Evolutionary conservation across 2,888 invertebrate species (phyloP), one percentile per base, ranked within the genome.

Genomic region (Timandra comae): DNA sequence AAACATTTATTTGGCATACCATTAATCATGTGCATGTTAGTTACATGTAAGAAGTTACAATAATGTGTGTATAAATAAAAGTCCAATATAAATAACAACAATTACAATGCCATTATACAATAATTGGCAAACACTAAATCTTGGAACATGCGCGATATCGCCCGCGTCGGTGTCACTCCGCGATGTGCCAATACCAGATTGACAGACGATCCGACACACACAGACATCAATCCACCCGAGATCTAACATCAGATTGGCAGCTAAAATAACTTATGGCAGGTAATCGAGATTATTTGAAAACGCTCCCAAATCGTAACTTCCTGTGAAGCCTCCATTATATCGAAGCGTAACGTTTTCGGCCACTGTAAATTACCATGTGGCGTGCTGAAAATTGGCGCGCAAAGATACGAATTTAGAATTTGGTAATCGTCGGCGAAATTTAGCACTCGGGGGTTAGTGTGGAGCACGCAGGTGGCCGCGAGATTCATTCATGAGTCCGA

Each of bases 381-480:
- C 84, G 85, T 85, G 84, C 67, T 61, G 64, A 52, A 81, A 76
- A 82, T 81, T 76, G 63, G 61, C 62, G 58, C 63, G 61, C 66
- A 71, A 57, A 58, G 56, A 63, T 63, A 63, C 58, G 62, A 65
- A 66, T 66, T 77, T 73, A 67, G 74, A 66, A 65, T 61, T 62
- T 61, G 70, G 64, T 73, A 78, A 81, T 81, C 66, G 65, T 54
- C 52, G 61, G 47, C 70, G 63, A 73, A 77, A 76, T 71, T 65
- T 58, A 61, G 58, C 59, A 74, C 80, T 65, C 47, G 75, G 80
- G 72, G 57, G n/a, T n/a, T n/a, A n/a, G n/a, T n/a, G n/a, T n/a
- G n/a, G 67, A 65, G 60, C 84, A 85, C 84, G 60, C 84, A 85
- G 82, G 84, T 84, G 84, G 79, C 63, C 70, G 67, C 69, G 63